Conservation (phyloP, 2,888 invertebrate genomes). For the Sarcophaga subvicina region DNA sequence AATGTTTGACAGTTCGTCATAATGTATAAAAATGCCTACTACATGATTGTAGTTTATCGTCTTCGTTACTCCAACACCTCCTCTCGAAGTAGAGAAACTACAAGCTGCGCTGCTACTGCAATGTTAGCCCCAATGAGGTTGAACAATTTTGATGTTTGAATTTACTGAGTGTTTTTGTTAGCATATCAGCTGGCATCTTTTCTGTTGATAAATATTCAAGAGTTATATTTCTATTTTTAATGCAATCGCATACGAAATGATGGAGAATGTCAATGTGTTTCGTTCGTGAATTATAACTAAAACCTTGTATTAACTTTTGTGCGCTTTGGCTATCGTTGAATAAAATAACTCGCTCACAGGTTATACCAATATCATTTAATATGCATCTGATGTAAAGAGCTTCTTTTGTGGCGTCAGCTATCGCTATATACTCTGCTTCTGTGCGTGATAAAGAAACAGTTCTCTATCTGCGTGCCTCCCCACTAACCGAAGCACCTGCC, state of each 20-base stretch:
- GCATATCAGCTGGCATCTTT: too few species aligned
- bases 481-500: constrained; percentile 61
- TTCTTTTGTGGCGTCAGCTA: constrained; percentile 65
- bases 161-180: too few species aligned
- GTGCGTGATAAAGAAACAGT: constrained; percentile 66
- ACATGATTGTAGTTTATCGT: too few species aligned
- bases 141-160: too few species aligned
- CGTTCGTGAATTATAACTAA: constrained; percentile 57
- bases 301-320: constrained; percentile 50
- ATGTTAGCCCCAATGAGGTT: too few species aligned
- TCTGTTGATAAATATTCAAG: too few species aligned
- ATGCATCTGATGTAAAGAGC: constrained; percentile 58
- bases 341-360: constrained; percentile 37
- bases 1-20: too few species aligned
- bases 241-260: constrained; percentile 61
- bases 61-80: too few species aligned
- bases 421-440: constrained; percentile 69
- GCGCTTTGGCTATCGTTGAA: constrained; percentile 69
- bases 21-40: too few species aligned
- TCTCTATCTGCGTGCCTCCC: constrained; percentile 68
- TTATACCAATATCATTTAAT: constrained; percentile 52
- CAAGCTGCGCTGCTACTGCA: too few species aligned
- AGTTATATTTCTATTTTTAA: constrained; percentile 42
- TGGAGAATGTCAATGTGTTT: constrained; percentile 69
- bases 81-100: too few species aligned